Evolutionary conservation across 2,113 vertebrate genomes (phyloP).

Genomic region (Pangasianodon gigas): DNA sequence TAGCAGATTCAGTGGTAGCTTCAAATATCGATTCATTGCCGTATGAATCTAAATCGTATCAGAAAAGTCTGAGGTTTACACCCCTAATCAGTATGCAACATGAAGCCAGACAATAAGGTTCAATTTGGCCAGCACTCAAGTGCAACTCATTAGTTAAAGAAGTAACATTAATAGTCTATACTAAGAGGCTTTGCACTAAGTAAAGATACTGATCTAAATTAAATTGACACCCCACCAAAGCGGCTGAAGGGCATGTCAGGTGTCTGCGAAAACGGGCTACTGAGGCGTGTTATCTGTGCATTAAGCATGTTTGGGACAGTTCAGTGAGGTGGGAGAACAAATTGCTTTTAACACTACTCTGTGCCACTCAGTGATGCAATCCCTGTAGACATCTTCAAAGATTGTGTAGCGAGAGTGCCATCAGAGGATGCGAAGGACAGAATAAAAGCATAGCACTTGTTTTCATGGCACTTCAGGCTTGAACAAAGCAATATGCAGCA

Average conservation of each 20-base stretch:
- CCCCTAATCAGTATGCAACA: conserved; percentile 19
- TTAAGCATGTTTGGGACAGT: conserved; percentile 18
- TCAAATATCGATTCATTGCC: not conserved
- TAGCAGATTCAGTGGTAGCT: not conserved
- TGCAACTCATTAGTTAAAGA: conserved; percentile 11
- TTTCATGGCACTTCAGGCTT: conserved; percentile 60
- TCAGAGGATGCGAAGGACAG: conserved; percentile 61
- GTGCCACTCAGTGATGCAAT: conserved; percentile 23
- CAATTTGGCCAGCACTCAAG: conserved; percentile 38
- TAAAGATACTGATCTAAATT: conserved; percentile 15
- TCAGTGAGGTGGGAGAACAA: conserved; percentile 12
- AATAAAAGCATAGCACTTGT: conserved; percentile 66
- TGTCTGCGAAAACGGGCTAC: not conserved
- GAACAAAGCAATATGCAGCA: conserved; percentile 13
- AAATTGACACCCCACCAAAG: not conserved
- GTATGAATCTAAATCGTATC: not conserved
- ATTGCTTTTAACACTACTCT: conserved; percentile 37
- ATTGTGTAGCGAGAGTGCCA: conserved; percentile 42
- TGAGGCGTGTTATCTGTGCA: conserved; percentile 29
- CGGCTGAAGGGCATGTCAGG: not conserved
- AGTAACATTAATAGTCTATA: not conserved
- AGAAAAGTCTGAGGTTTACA: not conserved
- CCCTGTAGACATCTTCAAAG: conserved; percentile 65
- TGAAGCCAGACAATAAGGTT: conserved; percentile 13
- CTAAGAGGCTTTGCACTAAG: not conserved